Evolutionary conservation across 2,888 invertebrate genomes (phyloP).

Genomic region (Rugalucina vietnamica): DNA sequence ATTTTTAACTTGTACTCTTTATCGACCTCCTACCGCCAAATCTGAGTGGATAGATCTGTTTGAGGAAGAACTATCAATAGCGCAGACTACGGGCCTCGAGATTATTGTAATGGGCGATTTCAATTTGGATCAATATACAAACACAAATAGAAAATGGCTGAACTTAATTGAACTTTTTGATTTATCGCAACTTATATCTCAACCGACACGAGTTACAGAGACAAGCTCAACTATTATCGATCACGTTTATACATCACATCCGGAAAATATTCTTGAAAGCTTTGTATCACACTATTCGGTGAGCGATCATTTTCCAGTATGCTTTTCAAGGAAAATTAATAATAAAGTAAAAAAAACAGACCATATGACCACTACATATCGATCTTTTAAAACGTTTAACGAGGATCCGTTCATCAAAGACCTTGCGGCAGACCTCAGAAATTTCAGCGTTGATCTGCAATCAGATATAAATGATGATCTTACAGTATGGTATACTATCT

Average conservation of each 20-base stretch:
- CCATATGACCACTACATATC: background rate
- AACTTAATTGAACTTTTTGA: conserved; percentile 4
- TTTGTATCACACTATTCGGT: background rate
- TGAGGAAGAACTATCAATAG: conserved; percentile 6
- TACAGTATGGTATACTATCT: background rate
- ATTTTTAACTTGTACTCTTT: conserved; percentile 5
- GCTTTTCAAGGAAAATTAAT: background rate
- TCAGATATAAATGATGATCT: background rate
- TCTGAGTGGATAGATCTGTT: conserved; percentile 12
- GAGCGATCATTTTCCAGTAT: conserved; percentile 6
- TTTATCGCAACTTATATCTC: background rate
- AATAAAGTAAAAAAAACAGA: background rate
- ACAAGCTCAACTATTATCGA: background rate
- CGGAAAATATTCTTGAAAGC: background rate
- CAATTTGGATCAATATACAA: background rate
- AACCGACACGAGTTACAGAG: conserved; percentile 18
- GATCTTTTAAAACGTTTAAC: background rate
- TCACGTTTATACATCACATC: conserved; percentile 9
- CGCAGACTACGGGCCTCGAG: background rate
- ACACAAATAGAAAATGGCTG: conserved; percentile 12
- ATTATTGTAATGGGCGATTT: conserved; percentile 16
- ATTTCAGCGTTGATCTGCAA: background rate
- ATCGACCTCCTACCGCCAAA: background rate
- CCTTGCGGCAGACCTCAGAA: background rate
- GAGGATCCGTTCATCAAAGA: background rate